Percentiles rank a stretch among this genome's conserved stretches.
Conservation (phyloP, 2,888 invertebrate genomes). For the Drosophila nr. fundita region DNA sequence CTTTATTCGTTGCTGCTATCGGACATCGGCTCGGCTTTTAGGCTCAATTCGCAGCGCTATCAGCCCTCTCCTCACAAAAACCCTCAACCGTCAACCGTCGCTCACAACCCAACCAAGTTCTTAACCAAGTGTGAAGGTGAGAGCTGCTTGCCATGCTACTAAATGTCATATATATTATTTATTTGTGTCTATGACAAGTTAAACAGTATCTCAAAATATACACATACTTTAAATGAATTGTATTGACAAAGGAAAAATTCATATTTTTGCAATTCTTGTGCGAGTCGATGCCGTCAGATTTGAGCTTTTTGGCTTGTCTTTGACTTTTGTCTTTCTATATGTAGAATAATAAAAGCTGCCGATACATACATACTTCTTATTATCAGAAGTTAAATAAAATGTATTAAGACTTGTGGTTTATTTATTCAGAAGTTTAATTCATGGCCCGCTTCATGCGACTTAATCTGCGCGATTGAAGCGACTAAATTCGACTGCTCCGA, state of each 20-base stretch:
- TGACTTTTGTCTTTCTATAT: not conserved
- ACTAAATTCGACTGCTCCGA: no score
- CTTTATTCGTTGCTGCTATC: conserved; percentile 31
- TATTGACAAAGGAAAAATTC: not conserved
- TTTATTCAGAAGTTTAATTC: no score
- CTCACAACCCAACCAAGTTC: conserved; percentile 12
- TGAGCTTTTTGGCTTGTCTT: not conserved
- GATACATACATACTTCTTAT: not conserved
- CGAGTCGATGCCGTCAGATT: not conserved
- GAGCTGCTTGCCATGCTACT: not conserved
- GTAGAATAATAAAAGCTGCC: not conserved
- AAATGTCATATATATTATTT: not conserved
- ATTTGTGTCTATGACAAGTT: not conserved
- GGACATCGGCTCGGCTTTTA: conserved; percentile 37
- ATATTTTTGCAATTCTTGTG: not conserved
- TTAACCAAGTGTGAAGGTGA: conserved; percentile 39
- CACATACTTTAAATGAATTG: no score
- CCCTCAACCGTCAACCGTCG: conserved; percentile 4
- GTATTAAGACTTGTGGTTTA: no score
- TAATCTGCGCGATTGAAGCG: no score
- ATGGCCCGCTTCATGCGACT: no score
- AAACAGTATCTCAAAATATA: not conserved
- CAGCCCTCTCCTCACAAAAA: conserved; percentile 12
- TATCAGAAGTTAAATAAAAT: not conserved
- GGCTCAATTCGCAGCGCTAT: conserved; percentile 34